These are phyloP conservation scores for Mormyrus lacerda DNA, from an alignment of 2,113 vertebrate genomes.

Conservation along the genomic window DNA sequence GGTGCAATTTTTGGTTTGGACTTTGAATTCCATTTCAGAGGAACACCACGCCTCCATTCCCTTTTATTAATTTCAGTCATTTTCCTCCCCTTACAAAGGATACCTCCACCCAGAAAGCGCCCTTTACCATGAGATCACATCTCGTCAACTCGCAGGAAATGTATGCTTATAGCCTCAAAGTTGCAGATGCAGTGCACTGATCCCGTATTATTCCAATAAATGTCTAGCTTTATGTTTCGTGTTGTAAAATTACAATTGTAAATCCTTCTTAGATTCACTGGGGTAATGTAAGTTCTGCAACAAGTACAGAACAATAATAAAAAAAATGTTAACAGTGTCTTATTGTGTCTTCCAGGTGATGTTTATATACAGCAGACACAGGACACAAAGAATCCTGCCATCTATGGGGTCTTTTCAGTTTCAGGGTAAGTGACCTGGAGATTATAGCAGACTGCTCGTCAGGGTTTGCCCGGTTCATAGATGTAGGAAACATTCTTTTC, in stretches of 20 bases:
- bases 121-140: background rate
- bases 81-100: background rate
- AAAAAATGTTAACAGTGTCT: background rate
- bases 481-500: background rate
- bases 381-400: slow-evolving; percentile 92
- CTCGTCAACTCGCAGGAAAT: background rate
- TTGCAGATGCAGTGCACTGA: background rate
- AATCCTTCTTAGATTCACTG: background rate
- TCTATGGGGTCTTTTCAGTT: slow-evolving; percentile 91
- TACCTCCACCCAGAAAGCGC: background rate
- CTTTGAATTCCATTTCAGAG: background rate
- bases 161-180: background rate
- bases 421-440: slow-evolving; percentile 73
- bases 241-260: background rate
- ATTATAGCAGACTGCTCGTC: background rate
- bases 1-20: background rate
- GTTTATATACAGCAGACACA: slow-evolving; percentile 96
- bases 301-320: background rate
- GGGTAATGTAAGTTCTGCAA: background rate
- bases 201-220: background rate
- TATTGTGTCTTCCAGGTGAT: slow-evolving; percentile 70
- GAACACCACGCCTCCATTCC: background rate
- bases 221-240: background rate
- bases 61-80: background rate
- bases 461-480: background rate